Percentiles rank a stretch among this genome's conserved stretches.
Evolutionary conservation across 2,888 invertebrate species (phyloP).

Genomic region (Drosophila subquinaria): DNA sequence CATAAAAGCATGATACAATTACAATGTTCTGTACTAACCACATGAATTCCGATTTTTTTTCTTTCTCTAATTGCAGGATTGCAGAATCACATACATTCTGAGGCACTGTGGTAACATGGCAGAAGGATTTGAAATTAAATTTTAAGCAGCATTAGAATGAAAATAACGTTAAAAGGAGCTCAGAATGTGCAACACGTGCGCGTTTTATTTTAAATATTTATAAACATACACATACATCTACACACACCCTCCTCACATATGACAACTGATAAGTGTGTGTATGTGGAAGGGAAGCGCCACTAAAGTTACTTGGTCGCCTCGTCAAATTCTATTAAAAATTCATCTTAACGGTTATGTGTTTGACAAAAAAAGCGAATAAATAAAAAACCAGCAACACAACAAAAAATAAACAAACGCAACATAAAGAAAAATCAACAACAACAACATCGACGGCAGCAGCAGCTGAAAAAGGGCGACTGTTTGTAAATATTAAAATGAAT

Average conservation of each 20-base stretch:
- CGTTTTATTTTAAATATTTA: conserved; percentile 73
- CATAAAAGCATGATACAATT: conserved; percentile 26
- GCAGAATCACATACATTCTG: conserved; percentile 16
- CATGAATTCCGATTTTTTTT: conserved; percentile 40
- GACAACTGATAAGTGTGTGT: conserved; percentile 5
- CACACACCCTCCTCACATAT: conserved; percentile 22
- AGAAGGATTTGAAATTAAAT: conserved; percentile 68
- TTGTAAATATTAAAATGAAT: conserved; percentile 79
- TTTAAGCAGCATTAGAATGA: conserved; percentile 34
- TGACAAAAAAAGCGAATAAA: conserved; percentile 47
- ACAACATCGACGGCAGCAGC: conserved; percentile 17
- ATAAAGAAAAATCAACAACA: conserved; percentile 23
- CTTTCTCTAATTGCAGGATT: conserved; percentile 65
- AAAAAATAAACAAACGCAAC: conserved; percentile 27
- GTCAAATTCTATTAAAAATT: conserved; percentile 76
- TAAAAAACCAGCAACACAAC: conserved; percentile 21
- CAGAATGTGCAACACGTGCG: conserved; percentile 76
- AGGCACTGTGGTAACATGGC: conserved; percentile 29
- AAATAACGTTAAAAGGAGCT: conserved; percentile 12
- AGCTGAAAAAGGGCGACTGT: conserved; percentile 58
- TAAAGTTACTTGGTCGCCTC: conserved; percentile 56
- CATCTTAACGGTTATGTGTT: conserved; percentile 77
- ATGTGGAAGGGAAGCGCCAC: conserved; percentile 31
- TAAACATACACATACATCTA: conserved; percentile 43
- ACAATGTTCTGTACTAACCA: conserved; percentile 45